Conservation (phyloP, 2,113 vertebrate species). For the Caretta caretta region DNA sequence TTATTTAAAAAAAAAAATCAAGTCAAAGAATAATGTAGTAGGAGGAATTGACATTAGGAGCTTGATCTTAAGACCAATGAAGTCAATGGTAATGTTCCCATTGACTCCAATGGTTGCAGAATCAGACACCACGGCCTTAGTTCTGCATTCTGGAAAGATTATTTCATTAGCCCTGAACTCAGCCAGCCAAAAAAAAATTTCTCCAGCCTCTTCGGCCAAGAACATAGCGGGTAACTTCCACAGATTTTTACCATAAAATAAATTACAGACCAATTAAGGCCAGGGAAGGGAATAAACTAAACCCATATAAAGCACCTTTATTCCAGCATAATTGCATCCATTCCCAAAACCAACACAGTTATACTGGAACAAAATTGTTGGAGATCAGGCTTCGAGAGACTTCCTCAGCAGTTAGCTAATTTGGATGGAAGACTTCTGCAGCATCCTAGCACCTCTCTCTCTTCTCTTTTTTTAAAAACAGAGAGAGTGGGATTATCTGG, state of each 20-base stretch:
- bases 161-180: not conserved
- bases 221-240: not conserved
- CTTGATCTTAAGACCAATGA: not conserved
- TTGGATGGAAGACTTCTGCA: no score
- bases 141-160: rapidly evolving
- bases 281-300: no score
- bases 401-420: no score
- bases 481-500: no score
- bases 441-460: no score
- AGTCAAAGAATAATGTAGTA: rapidly evolving
- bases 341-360: no score
- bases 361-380: no score
- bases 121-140: rapidly evolving
- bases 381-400: no score
- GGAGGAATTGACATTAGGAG: not conserved
- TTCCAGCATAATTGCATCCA: no score
- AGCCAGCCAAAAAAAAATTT: not conserved
- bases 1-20: not conserved
- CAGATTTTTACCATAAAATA: not conserved
- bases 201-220: rapidly evolving
- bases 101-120: not conserved
- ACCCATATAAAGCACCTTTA: no score
- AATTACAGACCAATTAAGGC: not conserved
- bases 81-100: not conserved
- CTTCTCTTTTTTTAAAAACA: no score